phyloP scores from a whole-genome alignment of 2,888 invertebrate genomes.

The Epiblema foenella region DNA sequence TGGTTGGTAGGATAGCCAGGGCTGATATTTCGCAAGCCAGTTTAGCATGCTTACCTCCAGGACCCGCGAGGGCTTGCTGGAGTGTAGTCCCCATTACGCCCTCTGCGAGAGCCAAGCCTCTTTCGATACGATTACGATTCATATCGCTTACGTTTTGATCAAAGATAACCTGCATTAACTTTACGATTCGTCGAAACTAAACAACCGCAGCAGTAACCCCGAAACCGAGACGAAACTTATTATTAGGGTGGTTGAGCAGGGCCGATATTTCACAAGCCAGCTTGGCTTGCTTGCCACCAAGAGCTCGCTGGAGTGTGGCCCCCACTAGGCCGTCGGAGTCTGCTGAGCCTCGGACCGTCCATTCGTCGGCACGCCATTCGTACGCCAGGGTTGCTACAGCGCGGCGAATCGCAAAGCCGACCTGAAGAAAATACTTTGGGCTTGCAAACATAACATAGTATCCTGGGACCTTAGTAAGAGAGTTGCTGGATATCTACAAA shows the following conservation, averaged over 20 bases:
- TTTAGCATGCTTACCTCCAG: constrained; percentile 70
- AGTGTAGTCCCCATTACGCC: constrained; percentile 77
- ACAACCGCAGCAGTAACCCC: constrained; percentile 72
- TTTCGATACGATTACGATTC: constrained; percentile 41
- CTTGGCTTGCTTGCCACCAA: constrained; percentile 70
- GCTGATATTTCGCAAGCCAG: constrained; percentile 76
- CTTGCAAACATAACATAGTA: too few species aligned
- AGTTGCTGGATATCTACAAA: too few species aligned
- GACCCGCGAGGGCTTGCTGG: constrained; percentile 71
- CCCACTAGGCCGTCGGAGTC: constrained; percentile 80
- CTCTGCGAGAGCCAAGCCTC: constrained; percentile 76
- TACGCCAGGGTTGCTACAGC: constrained; percentile 76
- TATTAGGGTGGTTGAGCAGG: constrained; percentile 79
- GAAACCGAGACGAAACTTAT: constrained; percentile 79
- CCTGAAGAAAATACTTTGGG: constrained; percentile 53
- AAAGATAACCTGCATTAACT: not conserved
- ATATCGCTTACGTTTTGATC: not conserved
- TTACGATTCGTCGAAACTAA: constrained; percentile 47
- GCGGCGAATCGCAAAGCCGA: constrained; percentile 72
- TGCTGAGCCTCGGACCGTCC: constrained; percentile 74
- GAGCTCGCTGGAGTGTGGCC: constrained; percentile 71
- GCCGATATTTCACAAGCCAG: constrained; percentile 76
- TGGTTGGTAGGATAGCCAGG: constrained; percentile 71
- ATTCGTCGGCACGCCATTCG: constrained; percentile 72
- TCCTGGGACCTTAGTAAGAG: too few species aligned